Base-by-base conservation (phyloP, 1,140 invertebrate species). In the Plectus sambesii region DNA sequence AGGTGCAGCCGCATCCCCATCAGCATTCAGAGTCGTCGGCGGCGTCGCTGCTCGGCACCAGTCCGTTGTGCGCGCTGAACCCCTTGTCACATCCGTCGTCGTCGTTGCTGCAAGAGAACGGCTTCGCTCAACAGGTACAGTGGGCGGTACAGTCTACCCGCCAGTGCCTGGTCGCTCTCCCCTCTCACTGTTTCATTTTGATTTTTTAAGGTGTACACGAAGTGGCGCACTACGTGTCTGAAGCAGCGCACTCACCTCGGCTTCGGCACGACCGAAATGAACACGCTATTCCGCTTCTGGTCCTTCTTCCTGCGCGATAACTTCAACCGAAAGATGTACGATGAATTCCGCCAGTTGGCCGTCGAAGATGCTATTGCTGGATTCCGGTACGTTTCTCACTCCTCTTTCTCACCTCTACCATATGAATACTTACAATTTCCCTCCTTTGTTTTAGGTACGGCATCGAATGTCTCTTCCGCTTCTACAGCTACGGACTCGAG, bases 281-380 rank as follows among this genome's bases (percentile, higher is more conserved):
- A 94, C 70, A 94, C 89, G 0, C 75, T 94, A 1, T 94, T 89
- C 75, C 77, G 93, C 49, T 99, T 99, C 75, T 99, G 93, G 93
- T 97, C 92, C 20, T 96, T 97, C 79, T 99, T 98, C 76, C 76
- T 99, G 36, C 75, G 92, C 43, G 89, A 97, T 69, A 90, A 97
- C 72, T 99, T 94, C 73, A 97, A 97, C 74, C 80, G 83, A 60
- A 90, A 83, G 58, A 97, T 99, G 92, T 99, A 96, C 71, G 82
- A 85, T 55, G 93, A 98, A 73, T 98, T 98, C 71, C 81, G 80
- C 64, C 77, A 75, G 37, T 67, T 93, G 42, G 88, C 92, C 4
- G 76, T 84, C 43, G 92, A 98, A 74, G 93, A 98, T 77, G 85
- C 88, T 0, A 75, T 76, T 25, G 80, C 78, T 53, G 88, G 89